Evolutionary conservation across 1,140 invertebrate genomes (phyloP), one percentile per base, ranked within the genome.

Genomic region (Homarus americanus): DNA sequence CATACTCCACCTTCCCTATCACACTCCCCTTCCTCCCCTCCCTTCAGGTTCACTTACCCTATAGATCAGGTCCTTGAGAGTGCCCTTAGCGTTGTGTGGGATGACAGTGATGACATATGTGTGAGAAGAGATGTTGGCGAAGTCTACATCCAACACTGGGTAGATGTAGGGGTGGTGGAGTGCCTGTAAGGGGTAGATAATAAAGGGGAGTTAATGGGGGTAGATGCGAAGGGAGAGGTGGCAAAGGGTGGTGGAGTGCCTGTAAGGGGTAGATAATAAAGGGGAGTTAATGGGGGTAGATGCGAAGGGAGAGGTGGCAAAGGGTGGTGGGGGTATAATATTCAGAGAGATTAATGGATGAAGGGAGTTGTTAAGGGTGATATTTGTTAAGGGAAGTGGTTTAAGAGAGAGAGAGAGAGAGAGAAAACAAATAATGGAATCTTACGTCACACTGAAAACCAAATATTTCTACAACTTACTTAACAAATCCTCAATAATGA

Each of bases 111-210:
- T 78, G 78, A 92, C 87, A 84, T 87, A 92, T n/a, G 91, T 92
- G 69, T 80, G 87, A 28, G 92, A 93, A 24, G 93, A 92, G 36
- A 93, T 91, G 58, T 92, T 93, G 58, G 94, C 93, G 94, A 96
- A 96, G 91, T 97, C 97, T 86, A 98, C 94, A 93, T 98, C 97
- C 75, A 98, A 94, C 2, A 98, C 96, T 0, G 98, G 97, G 94
- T 97, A 97, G 84, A 98, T 97, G 94, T 98, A 98, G 0, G 98
- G 98, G 94, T 98, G 98, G 94, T 98, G 97, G 9, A 98, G 95
- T 5, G 97, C 96, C 78, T 92, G 88, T 0, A 36, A 34, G 41
- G 28, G 41, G 9, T 4, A 32, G 20, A 5, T 2, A 76, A 5
- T 28, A 5, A 76, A 76, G 15, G 36, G 3, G 36, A 76, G 36